Conservation (phyloP, 1,140 invertebrate genomes). For the Lordiphosa stackelbergi region DNA sequence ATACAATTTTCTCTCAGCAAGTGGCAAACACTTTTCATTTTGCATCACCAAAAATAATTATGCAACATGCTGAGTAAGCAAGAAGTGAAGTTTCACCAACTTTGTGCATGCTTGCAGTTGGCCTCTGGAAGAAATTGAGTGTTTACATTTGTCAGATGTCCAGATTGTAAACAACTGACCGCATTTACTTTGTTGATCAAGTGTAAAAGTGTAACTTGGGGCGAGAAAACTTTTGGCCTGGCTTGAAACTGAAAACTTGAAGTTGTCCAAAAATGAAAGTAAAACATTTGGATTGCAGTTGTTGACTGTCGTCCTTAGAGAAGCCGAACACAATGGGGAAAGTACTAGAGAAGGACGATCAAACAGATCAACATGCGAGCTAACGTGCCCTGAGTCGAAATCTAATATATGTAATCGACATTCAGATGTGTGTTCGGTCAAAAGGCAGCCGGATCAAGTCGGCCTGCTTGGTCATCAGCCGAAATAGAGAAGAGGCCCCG, state of each 20-base stretch:
- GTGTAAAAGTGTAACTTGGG: conserved; percentile 45
- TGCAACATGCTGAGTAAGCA: conserved; percentile 29
- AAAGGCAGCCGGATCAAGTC: too few relatives aligned
- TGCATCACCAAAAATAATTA: conserved; percentile 59
- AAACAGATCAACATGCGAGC: too few relatives aligned
- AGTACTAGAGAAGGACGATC: too few relatives aligned
- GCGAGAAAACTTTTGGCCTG: conserved; percentile 35
- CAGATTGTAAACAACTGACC: conserved; percentile 34
- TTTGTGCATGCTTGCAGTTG: conserved; percentile 12
- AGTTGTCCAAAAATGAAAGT: conserved; percentile 15
- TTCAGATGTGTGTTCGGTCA: too few relatives aligned
- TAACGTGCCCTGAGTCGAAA: too few relatives aligned
- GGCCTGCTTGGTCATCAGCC: too few relatives aligned
- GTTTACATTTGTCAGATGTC: conserved; percentile 40
- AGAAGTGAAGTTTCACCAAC: conserved; percentile 44
- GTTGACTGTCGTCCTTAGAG: too few relatives aligned
- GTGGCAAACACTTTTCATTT: conserved; percentile 51
- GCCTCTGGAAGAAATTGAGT: conserved; percentile 10
- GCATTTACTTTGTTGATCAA: conserved; percentile 59
- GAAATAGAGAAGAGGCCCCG: too few relatives aligned
- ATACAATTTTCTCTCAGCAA: conserved; percentile 49
- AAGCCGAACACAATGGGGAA: too few relatives aligned
- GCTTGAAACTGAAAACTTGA: conserved; percentile 11
- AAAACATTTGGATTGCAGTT: conserved; percentile 14
- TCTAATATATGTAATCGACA: too few relatives aligned